A percentile compares a stretch with the other conserved stretches of the same genome.
Evolutionary conservation across 64 coral and sea anemone species (phyloP).

Genomic region (Anthopleura sola): DNA sequence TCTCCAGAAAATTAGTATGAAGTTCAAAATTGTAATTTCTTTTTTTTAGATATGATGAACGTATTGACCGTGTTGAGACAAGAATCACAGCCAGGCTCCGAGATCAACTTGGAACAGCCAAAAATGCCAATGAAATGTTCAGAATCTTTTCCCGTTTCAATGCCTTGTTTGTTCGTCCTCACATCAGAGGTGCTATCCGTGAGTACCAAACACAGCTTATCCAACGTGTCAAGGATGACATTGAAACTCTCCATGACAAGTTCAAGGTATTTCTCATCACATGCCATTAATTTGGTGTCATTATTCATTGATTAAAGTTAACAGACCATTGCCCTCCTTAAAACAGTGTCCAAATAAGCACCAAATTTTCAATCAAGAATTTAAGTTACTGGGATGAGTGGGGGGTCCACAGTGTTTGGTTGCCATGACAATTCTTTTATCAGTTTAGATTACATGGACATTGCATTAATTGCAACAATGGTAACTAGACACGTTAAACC

Average conservation of each 20-base stretch:
- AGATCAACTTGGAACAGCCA: conserved; percentile 94
- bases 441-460: not conserved
- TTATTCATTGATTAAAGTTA: too few species aligned
- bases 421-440: not conserved
- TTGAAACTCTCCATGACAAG: conserved; percentile 94
- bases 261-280: conserved; percentile 74
- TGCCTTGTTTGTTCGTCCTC: conserved; percentile 95
- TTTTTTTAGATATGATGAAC: conserved; percentile 86
- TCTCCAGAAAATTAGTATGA: too few species aligned
- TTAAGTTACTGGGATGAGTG: not conserved
- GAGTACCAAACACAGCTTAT: conserved; percentile 99
- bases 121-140: conserved; percentile 99
- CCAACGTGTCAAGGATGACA: conserved; percentile 98
- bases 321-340: too few species aligned
- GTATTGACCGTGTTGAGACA: conserved; percentile 94
- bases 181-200: conserved; percentile 93
- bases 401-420: not conserved
- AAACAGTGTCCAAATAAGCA: too few species aligned
- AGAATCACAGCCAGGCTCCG: conserved; percentile 90
- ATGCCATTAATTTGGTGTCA: too few species aligned
- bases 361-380: too few species aligned
- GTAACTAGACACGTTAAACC: too few species aligned
- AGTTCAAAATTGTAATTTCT: not conserved
- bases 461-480: too few species aligned
- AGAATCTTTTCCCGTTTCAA: conserved; percentile 96